Conservation (phyloP, 2,113 vertebrate species). For the Macroglossus sobrinus region DNA sequence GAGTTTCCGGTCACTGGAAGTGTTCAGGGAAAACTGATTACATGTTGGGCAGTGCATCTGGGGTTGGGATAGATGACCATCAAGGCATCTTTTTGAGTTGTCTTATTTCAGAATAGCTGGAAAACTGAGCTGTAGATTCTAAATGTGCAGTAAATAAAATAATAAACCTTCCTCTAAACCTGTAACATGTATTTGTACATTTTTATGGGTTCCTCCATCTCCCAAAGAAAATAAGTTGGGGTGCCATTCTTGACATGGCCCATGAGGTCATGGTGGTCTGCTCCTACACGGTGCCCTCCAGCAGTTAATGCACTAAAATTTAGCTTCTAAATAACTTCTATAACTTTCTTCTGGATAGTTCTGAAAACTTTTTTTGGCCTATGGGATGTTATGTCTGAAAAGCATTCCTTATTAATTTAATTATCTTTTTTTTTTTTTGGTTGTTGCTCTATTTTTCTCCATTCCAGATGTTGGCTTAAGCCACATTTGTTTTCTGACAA, state of each 20-base stretch:
- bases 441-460: constrained; percentile 60
- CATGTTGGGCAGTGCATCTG: neutral
- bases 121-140: neutral
- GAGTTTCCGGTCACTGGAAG: neutral
- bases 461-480: constrained; percentile 45
- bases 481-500: constrained; percentile 55
- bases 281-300: neutral
- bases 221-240: neutral
- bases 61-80: neutral
- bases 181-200: neutral
- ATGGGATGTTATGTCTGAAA: constrained; percentile 69
- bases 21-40: constrained; percentile 3
- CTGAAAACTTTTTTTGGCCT: constrained; percentile 64
- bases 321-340: constrained; percentile 44
- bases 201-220: neutral
- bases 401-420: constrained; percentile 71
- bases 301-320: constrained; percentile 36
- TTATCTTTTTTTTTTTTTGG: constrained; percentile 41
- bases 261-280: neutral
- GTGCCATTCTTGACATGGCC: neutral
- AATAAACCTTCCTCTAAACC: neutral
- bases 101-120: neutral
- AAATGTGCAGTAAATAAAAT: neutral
- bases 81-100: neutral
- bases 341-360: constrained; percentile 55